Conservation (phyloP, 1,140 invertebrate genomes). For the Diploscapter pachys region DNA sequence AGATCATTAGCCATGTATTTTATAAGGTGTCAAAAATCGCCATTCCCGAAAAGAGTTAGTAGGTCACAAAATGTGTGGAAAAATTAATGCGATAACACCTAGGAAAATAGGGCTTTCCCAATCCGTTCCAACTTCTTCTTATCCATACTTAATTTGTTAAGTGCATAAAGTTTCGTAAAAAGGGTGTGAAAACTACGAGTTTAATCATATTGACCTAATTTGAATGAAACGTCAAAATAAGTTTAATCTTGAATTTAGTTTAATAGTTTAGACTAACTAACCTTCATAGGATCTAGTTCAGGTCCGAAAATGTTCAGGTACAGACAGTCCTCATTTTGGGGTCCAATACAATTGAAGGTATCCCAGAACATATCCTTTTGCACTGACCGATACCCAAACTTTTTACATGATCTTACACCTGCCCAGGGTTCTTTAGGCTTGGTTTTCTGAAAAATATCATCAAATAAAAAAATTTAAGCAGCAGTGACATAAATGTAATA, state of each 20-base stretch:
- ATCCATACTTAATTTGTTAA: too few relatives aligned
- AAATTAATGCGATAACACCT: too few relatives aligned
- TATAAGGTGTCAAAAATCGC: too few relatives aligned
- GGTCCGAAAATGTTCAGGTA: slow-evolving; percentile 82
- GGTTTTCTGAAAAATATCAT: slow-evolving; percentile 41
- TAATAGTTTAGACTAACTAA: slow-evolving; percentile 1
- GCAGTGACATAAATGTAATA: slow-evolving; percentile 5
- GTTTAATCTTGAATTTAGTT: background rate
- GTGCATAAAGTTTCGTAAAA: too few relatives aligned
- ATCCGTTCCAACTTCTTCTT: too few relatives aligned
- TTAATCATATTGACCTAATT: too few relatives aligned
- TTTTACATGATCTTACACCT: slow-evolving; percentile 19
- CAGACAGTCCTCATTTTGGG: slow-evolving; percentile 81
- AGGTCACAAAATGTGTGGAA: too few relatives aligned
- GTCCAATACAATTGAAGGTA: slow-evolving; percentile 10
- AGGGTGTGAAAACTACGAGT: too few relatives aligned
- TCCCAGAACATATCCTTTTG: slow-evolving; percentile 42
- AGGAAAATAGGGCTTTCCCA: too few relatives aligned
- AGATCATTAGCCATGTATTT: too few relatives aligned
- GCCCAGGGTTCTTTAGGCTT: slow-evolving; percentile 35
- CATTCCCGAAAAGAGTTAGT: too few relatives aligned
- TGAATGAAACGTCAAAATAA: too few relatives aligned
- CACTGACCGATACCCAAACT: slow-evolving; percentile 27
- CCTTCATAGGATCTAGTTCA: slow-evolving; percentile 36
- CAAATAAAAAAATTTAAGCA: background rate